Evolutionary conservation across 2,113 vertebrate species (phyloP).

Genomic region (Bos javanicus): DNA sequence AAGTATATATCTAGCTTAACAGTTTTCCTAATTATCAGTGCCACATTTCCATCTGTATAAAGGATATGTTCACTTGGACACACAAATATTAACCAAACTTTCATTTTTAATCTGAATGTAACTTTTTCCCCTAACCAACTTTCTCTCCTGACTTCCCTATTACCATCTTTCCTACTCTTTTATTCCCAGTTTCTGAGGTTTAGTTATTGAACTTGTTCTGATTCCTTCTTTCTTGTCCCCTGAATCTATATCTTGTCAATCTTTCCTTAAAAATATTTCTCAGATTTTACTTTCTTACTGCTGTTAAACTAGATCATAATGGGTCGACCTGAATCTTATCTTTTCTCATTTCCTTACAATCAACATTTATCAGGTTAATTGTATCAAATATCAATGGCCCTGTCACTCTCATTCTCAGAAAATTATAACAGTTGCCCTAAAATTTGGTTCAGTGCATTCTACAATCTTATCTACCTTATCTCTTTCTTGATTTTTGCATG

Average conservation of each 20-base stretch:
- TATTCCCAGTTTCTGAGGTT: neutral
- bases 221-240: slow-evolving; percentile 6
- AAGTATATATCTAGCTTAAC: neutral
- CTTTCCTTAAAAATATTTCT: neutral
- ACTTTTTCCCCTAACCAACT: neutral
- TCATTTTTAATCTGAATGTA: neutral
- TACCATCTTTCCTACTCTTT: neutral
- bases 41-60: neutral
- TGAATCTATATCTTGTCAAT: neutral
- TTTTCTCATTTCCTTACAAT: neutral
- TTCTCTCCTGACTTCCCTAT: neutral
- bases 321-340: neutral
- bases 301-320: neutral
- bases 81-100: neutral
- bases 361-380: neutral
- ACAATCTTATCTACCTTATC: slow-evolving; percentile 4
- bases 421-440: neutral
- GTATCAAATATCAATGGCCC: neutral
- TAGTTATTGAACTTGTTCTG: neutral
- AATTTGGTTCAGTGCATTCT: neutral
- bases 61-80: neutral
- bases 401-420: neutral
- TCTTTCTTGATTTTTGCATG: neutral
- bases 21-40: neutral
- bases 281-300: neutral